Evolutionary conservation across 2,113 vertebrate species (phyloP).

Genomic region (Tinamus guttatus): DNA sequence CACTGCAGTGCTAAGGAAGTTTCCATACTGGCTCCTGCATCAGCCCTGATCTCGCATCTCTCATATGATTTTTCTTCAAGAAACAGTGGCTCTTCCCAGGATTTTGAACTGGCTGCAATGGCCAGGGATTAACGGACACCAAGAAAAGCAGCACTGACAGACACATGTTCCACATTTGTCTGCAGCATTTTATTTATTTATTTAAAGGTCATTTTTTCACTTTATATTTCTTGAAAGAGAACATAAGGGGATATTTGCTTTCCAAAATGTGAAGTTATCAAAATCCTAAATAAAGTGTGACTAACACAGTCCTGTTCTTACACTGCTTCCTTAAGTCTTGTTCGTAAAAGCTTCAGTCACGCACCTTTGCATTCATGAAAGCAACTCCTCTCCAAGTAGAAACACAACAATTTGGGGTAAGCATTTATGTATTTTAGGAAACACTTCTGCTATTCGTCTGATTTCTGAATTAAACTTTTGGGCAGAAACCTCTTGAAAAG

Average conservation of each 20-base stretch:
- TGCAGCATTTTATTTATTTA: not conserved
- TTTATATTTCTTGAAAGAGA: not conserved
- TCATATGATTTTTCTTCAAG: not conserved
- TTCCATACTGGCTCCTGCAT: not conserved
- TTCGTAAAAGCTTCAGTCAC: not conserved
- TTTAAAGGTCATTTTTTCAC: not conserved
- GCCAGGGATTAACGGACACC: not conserved
- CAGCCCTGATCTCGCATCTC: not conserved
- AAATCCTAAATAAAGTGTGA: not conserved
- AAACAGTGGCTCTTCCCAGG: not conserved
- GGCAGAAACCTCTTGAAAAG: not conserved
- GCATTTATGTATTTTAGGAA: not conserved
- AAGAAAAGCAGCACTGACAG: not conserved
- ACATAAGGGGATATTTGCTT: not conserved
- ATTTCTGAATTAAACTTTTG: not conserved
- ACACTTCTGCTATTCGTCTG: not conserved
- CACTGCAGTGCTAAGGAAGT: not conserved
- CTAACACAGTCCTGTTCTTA: not conserved
- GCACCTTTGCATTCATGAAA: not conserved
- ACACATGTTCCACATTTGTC: rapidly evolving
- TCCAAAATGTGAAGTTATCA: not conserved
- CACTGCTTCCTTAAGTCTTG: not conserved
- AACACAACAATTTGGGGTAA: not conserved
- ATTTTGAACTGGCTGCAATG: not conserved
- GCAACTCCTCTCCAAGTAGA: rapidly evolving